These are phyloP conservation scores for Elachura formosa DNA, from an alignment of 2,113 vertebrate genomes.

Conservation along the genomic window DNA sequence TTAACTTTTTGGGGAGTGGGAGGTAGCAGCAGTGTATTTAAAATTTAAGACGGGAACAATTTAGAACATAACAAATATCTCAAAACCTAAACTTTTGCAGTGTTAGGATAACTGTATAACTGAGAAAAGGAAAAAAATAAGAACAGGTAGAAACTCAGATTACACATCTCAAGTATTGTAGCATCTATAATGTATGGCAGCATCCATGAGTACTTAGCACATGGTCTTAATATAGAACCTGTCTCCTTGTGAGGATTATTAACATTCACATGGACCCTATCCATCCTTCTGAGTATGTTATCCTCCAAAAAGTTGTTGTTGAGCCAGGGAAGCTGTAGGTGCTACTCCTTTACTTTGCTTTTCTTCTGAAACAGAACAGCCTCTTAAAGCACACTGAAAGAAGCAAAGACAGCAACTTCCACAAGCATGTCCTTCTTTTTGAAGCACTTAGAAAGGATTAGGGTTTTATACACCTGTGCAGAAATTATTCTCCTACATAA, in stretches of 20 bases:
- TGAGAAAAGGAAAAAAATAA: background rate
- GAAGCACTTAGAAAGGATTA: background rate
- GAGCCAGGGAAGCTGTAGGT: background rate
- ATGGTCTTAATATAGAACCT: background rate
- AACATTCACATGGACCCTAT: background rate
- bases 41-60: background rate
- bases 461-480: background rate
- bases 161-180: background rate
- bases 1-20: background rate
- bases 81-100: background rate
- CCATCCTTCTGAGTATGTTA: background rate
- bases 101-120: background rate
- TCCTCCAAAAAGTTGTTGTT: background rate
- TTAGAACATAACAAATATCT: background rate
- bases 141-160: background rate
- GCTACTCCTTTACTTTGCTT: background rate
- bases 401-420: background rate
- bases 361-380: background rate
- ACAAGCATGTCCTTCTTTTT: background rate
- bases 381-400: background rate
- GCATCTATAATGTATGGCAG: background rate
- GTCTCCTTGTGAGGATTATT: background rate
- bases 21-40: background rate
- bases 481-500: background rate
- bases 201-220: background rate